Base-by-base conservation (phyloP, 2,888 invertebrate genomes). In the Eristalis intricaria region DNA sequence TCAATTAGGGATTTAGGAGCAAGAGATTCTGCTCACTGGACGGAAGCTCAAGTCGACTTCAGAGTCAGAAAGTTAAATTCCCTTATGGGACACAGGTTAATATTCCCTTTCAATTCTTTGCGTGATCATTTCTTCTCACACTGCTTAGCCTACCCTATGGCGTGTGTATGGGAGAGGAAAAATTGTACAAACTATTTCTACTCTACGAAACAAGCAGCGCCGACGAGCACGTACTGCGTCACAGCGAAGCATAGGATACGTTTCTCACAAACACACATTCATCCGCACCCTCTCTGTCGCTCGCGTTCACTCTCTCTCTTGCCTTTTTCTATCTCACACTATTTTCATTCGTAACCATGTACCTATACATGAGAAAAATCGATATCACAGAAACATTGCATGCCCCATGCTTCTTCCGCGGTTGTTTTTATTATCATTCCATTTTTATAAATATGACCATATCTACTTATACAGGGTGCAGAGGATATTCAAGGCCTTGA, bases 201-300 rank as follows among this genome's bases (percentile, higher is more conserved):
- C 43, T 63, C 66, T 23, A 58, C 66, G 56, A 83, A 77, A 71
- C 71, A 82, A 19, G 13, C 32, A 32, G 32, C 1, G 10, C 8
- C 32, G 8, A 32, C 32, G 32, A 32, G 32, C 76, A 83, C 61
- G 68, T 73, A 68, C 77, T 77, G 83, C 83, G 83, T 83, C 83
- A 83, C 50, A 32, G 32, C 32, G 10, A 8, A 73, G 38, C 61
- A 58, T 26, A 13, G 38, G 56, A 15, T 65, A 15, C 0, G 26
- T 32, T 70, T 35, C 40, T 13, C 40, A 75, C 35, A n/a, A 15
- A 71, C 50, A 40, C 63, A 22, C n/a, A 8, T 8, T 8, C 50
- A 50, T 19, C n/a, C 19, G 1, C 50, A 19, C 50, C 7, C 1
- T 10, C 50, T 50, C 19, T 19, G 19, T 50, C 19, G 0, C n/a